Conservation (phyloP, 1,140 invertebrate species). For the Rhynchophorus ferrugineus region DNA sequence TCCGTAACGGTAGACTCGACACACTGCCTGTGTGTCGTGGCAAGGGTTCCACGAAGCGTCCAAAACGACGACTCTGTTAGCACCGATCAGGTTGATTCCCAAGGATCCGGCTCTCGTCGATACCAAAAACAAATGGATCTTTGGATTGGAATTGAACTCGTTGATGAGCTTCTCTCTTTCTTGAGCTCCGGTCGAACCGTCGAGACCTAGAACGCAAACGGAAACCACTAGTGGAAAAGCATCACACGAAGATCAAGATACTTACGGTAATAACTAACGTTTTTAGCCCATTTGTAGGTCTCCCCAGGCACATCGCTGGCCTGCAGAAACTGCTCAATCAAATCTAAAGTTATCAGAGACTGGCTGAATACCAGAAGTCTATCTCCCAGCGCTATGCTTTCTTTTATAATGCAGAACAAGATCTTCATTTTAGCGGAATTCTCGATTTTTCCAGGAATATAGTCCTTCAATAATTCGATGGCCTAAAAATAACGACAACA, state of each 20-base stretch:
- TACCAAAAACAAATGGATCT: constrained; percentile 88
- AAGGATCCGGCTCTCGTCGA: constrained; percentile 94
- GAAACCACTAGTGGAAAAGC: constrained; percentile 4
- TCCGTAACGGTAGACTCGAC: constrained; percentile 94
- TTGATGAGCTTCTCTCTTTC: constrained; percentile 96
- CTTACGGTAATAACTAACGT: constrained; percentile 87
- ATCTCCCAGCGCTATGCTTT: constrained; percentile 81
- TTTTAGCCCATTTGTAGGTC: constrained; percentile 74
- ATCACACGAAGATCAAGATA: constrained; percentile 11
- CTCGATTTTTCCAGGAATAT: constrained; percentile 80
- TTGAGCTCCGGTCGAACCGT: constrained; percentile 88
- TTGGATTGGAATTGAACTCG: constrained; percentile 90
- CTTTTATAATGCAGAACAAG: constrained; percentile 86
- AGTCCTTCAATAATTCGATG: constrained; percentile 76
- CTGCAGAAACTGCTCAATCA: constrained; percentile 94
- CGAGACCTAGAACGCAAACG: constrained; percentile 56
- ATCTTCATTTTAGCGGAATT: constrained; percentile 94
- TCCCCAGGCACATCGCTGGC: constrained; percentile 68
- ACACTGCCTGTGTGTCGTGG: constrained; percentile 97
- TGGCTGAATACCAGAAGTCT: constrained; percentile 95
- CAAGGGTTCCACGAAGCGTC: constrained; percentile 99
- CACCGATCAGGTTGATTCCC: constrained; percentile 95
- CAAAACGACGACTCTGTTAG: constrained; percentile 94
- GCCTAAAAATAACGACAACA: constrained; percentile 66
- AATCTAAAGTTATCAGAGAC: constrained; percentile 89